phyloP scores from a whole-genome alignment of 2,113 vertebrate genomes.

The Pan paniscus region DNA sequence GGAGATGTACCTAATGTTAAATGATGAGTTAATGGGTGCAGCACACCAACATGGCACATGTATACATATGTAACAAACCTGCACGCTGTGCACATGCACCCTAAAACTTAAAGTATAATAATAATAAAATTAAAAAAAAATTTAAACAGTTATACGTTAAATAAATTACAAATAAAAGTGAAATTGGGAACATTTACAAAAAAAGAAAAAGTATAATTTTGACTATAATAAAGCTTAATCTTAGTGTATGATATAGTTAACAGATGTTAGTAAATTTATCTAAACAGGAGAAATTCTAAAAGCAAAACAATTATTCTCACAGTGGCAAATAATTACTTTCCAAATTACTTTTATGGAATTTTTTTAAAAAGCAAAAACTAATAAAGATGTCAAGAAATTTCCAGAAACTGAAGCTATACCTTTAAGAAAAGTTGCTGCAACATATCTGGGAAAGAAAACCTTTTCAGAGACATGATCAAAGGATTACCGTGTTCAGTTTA shows the following conservation, averaged over 20 bases:
- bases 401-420: background rate
- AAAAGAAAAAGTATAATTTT: background rate
- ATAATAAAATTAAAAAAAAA: too few relatives aligned
- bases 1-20: too few relatives aligned
- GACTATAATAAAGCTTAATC: background rate
- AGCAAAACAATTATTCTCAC: background rate
- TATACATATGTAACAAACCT: too few relatives aligned
- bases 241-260: background rate
- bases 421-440: conserved; percentile 57
- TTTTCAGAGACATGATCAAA: conserved; percentile 60
- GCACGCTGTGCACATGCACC: too few relatives aligned
- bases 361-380: background rate
- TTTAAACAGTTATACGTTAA: too few relatives aligned
- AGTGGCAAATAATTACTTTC: background rate
- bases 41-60: too few relatives aligned
- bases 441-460: conserved; percentile 49
- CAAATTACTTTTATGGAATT: background rate
- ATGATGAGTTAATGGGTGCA: too few relatives aligned
- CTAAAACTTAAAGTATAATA: too few relatives aligned
- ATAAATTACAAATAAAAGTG: too few relatives aligned
- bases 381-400: background rate
- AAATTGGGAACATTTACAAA: too few relatives aligned
- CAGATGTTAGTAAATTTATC: conserved; percentile 10
- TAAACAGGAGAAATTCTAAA: conserved; percentile 51
- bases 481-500: conserved; percentile 28